These are phyloP conservation scores for Alloscopus bannaensis DNA, from an alignment of 2,888 invertebrate species.

Conservation along the genomic window DNA sequence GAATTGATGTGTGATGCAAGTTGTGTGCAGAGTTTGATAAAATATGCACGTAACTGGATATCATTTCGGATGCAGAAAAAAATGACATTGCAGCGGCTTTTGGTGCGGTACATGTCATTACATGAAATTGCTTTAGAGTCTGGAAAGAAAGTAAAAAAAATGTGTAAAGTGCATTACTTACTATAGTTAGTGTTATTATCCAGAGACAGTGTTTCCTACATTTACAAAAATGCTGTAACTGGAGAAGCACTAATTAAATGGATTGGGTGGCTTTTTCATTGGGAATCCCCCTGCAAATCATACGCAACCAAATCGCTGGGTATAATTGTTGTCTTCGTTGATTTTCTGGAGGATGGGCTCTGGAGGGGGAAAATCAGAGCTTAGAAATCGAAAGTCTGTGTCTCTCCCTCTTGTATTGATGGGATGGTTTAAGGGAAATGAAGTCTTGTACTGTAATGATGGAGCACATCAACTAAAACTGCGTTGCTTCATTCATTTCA, in stretches of 20 bases:
- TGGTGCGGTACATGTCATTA: background rate
- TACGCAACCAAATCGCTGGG: background rate
- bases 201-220: no score
- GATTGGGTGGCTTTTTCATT: conserved; percentile 41
- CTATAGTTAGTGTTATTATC: no score
- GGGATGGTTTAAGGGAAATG: conserved; percentile 40
- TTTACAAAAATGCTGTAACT: background rate
- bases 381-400: conserved; percentile 45
- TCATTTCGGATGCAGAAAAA: background rate
- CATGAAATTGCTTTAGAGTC: background rate
- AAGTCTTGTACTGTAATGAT: conserved; percentile 15
- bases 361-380: conserved; percentile 27
- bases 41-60: background rate
- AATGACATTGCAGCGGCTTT: background rate
- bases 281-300: conserved; percentile 42
- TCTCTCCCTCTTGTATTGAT: conserved; percentile 32
- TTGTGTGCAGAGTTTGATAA: conserved; percentile 13
- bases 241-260: conserved; percentile 49
- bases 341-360: background rate
- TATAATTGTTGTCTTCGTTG: conserved; percentile 12
- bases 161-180: conserved; percentile 6
- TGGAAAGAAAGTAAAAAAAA: background rate
- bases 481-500: background rate
- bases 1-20: conserved; percentile 43
- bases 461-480: conserved; percentile 31